phyloP scores from a whole-genome alignment of 2,113 vertebrate species.

The Melanotaenia duboulayi region DNA sequence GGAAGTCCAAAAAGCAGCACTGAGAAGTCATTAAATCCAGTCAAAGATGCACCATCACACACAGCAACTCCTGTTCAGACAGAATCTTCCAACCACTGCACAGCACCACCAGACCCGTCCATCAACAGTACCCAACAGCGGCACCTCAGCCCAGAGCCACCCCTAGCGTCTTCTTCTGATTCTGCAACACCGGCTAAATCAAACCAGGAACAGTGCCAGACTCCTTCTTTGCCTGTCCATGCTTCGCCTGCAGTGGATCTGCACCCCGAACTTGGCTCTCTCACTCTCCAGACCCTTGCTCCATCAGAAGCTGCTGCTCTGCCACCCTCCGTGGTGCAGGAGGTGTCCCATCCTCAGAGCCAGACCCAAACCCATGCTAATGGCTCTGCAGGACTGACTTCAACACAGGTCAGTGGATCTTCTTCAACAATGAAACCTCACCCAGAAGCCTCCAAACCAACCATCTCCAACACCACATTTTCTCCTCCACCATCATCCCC shows the following conservation, averaged over 20 bases:
- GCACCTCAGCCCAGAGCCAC: constrained; percentile 36
- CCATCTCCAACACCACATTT: constrained; percentile 10
- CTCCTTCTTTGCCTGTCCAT: constrained; percentile 24
- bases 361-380: constrained; percentile 29
- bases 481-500: constrained; percentile 57
- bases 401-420: constrained; percentile 54
- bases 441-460: constrained; percentile 54
- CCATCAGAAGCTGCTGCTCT: constrained; percentile 49
- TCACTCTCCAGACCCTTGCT: constrained; percentile 2
- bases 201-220: constrained; percentile 48
- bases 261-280: constrained; percentile 13
- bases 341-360: constrained; percentile 39
- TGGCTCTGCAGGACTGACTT: background rate
- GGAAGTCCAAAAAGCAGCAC: constrained; percentile 41
- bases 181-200: constrained; percentile 14
- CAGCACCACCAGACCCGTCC: constrained; percentile 29
- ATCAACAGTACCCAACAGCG: constrained; percentile 17
- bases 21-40: constrained; percentile 28
- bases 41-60: constrained; percentile 44
- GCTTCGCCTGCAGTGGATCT: constrained; percentile 5
- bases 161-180: constrained; percentile 16
- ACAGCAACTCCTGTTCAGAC: constrained; percentile 26
- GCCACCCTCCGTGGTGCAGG: constrained; percentile 28
- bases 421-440: constrained; percentile 26
- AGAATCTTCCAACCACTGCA: constrained; percentile 44